These are phyloP conservation scores for Strix uralensis DNA, from an alignment of 2,113 vertebrate species.

Conservation along the genomic window DNA sequence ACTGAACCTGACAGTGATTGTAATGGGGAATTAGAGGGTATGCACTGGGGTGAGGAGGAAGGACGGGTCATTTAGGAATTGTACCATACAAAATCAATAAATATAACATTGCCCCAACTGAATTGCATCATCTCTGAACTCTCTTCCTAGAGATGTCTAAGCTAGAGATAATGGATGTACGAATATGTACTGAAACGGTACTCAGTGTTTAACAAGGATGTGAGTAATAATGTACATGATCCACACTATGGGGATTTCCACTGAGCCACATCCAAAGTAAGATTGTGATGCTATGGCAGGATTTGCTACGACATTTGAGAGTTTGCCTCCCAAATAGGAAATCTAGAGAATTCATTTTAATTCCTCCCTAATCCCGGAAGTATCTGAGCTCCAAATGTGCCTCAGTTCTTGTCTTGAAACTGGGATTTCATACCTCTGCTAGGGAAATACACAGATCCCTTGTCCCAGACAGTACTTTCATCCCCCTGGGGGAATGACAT, in stretches of 20 bases:
- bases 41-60: background rate
- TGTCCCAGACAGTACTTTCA: background rate
- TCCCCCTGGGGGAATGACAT: rapidly evolving
- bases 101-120: background rate
- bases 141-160: background rate
- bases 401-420: background rate
- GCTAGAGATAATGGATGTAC: background rate
- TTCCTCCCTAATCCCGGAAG: background rate
- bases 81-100: background rate
- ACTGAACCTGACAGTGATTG: background rate
- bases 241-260: background rate
- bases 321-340: background rate
- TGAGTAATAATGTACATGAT: background rate
- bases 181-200: background rate
- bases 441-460: background rate
- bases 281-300: background rate
- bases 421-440: background rate
- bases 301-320: background rate
- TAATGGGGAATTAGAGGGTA: background rate
- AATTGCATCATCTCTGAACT: background rate
- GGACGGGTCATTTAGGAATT: background rate
- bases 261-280: background rate
- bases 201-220: background rate
- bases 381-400: background rate
- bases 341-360: background rate